Evolutionary conservation across 2,797 vertebrate species (phyloP).

Genomic region (Syngnathus acus): DNA sequence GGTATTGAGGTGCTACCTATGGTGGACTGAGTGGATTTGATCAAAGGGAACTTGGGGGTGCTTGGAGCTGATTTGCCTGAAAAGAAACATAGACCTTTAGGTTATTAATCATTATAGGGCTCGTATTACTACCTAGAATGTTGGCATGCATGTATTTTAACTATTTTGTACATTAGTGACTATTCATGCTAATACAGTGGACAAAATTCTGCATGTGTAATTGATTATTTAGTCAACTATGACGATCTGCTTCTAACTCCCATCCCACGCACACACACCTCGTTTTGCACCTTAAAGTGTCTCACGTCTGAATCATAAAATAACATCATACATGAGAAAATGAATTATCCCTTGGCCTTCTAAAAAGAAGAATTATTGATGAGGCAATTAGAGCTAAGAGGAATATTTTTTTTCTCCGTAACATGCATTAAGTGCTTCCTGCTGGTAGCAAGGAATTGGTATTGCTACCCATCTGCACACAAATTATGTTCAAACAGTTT

Average conservation of each 20-base stretch:
- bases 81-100: conserved; percentile 67
- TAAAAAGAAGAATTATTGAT: conserved; percentile 17
- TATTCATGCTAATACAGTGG: conserved; percentile 9
- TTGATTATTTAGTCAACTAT: not conserved
- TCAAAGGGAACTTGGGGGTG: conserved; percentile 59
- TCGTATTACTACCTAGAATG: conserved; percentile 36
- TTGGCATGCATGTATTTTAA: not conserved
- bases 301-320: not conserved
- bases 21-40: conserved; percentile 67
- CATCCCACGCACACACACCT: no score
- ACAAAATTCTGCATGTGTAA: not conserved
- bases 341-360: conserved; percentile 19
- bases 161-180: not conserved
- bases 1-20: conserved; percentile 56
- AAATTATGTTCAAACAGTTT: not conserved
- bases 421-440: conserved; percentile 52
- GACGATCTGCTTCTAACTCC: not conserved
- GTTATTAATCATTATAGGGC: conserved; percentile 34
- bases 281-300: not conserved
- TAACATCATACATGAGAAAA: conserved; percentile 29
- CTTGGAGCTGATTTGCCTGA: conserved; percentile 68
- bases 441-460: conserved; percentile 56
- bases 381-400: conserved; percentile 37
- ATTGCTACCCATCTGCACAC: conserved; percentile 42
- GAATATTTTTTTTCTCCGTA: conserved; percentile 53